phyloP scores from a whole-genome alignment of 1,140 invertebrate genomes.

The Procambarus virginalis region DNA sequence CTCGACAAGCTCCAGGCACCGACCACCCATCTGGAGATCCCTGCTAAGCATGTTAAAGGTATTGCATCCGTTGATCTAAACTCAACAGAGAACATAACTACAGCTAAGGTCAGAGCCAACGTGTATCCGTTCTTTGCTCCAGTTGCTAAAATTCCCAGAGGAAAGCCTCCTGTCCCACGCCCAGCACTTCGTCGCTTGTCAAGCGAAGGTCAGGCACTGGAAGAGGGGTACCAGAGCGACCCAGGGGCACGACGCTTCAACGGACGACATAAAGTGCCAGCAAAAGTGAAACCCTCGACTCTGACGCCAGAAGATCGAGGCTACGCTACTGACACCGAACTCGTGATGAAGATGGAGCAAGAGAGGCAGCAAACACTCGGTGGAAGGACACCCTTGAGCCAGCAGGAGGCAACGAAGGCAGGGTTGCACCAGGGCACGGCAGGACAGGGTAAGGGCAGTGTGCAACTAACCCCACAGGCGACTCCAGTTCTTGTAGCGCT shows the following conservation, averaged over 20 bases:
- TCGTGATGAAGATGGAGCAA: slow-evolving; percentile 16
- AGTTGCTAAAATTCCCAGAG: slow-evolving; percentile 45
- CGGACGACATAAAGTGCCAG: slow-evolving; percentile 9
- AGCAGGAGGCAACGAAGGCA: not conserved
- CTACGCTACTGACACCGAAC: slow-evolving; percentile 55
- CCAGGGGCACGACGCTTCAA: slow-evolving; percentile 47
- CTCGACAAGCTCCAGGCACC: slow-evolving; percentile 2
- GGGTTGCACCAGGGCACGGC: not conserved
- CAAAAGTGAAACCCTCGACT: slow-evolving; percentile 17
- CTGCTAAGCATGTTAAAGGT: slow-evolving; percentile 16
- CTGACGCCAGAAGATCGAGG: slow-evolving; percentile 39
- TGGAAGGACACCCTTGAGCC: slow-evolving; percentile 47
- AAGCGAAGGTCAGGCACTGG: not conserved
- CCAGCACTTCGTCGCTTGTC: slow-evolving; percentile 15
- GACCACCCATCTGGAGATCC: not conserved
- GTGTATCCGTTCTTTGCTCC: slow-evolving; percentile 62
- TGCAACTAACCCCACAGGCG: slow-evolving; percentile 53
- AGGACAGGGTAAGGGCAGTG: slow-evolving; percentile 51
- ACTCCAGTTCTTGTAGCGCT: not conserved
- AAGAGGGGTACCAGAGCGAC: slow-evolving; percentile 69
- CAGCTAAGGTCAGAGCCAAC: slow-evolving; percentile 55
- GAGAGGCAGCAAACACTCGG: slow-evolving; percentile 31
- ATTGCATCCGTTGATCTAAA: not conserved
- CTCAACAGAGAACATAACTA: slow-evolving; percentile 24
- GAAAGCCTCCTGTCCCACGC: slow-evolving; percentile 68